Conservation (phyloP, 1,140 invertebrate genomes). For the Aphidius ervi region DNA sequence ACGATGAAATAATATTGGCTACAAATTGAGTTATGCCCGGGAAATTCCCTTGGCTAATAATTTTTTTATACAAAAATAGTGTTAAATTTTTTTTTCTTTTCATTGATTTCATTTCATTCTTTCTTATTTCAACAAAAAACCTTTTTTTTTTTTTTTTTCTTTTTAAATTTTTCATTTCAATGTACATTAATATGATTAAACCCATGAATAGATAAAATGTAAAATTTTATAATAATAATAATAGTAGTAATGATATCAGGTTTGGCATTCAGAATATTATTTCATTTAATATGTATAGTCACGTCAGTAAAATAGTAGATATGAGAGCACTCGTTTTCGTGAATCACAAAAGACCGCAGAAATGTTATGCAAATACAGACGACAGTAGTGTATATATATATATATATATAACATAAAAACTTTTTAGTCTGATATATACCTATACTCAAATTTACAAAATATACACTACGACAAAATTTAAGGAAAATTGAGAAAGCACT, state of each 20-base stretch:
- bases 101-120: conserved; percentile 4
- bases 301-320: conserved; percentile 17
- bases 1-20: conserved; percentile 50
- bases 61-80: neutral
- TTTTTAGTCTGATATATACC: neutral
- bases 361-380: conserved; percentile 40
- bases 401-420: conserved; percentile 4
- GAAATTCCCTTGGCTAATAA: conserved; percentile 22
- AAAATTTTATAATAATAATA: too few relatives aligned
- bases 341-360: conserved; percentile 37
- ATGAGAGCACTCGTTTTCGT: conserved; percentile 35
- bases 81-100: neutral
- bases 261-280: conserved; percentile 19
- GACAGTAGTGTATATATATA: conserved; percentile 2
- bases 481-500: conserved; percentile 6
- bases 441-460: too few relatives aligned
- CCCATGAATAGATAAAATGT: too few relatives aligned
- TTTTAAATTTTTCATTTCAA: too few relatives aligned
- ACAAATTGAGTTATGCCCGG: conserved; percentile 42
- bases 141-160: too few relatives aligned
- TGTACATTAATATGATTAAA: too few relatives aligned
- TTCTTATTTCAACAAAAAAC: neutral
- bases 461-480: conserved; percentile 11
- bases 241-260: too few relatives aligned
- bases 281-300: conserved; percentile 17